Conservation (phyloP, 2,797 vertebrate genomes). For the Balearica regulorum region DNA sequence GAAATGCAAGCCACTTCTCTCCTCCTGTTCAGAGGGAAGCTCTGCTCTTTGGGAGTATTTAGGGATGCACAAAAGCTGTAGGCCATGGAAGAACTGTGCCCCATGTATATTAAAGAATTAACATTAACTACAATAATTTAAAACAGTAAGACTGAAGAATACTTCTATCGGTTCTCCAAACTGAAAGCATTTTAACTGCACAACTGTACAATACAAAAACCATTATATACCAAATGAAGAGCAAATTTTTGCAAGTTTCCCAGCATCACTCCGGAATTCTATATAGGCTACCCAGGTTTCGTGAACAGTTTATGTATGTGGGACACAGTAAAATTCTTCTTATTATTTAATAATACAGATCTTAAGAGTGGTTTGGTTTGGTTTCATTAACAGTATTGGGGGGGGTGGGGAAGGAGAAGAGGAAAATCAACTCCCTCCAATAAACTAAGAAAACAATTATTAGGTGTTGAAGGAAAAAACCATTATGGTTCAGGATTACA, state of each 20-base stretch:
- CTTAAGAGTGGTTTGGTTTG: neutral
- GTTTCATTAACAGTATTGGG: neutral
- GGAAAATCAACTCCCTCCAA: neutral
- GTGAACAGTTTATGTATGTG: neutral
- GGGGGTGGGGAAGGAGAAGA: fast-evolving
- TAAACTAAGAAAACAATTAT: neutral
- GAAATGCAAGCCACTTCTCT: neutral
- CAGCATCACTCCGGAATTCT: neutral
- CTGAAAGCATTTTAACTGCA: neutral
- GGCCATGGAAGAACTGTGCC: neutral
- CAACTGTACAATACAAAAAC: neutral
- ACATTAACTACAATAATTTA: neutral
- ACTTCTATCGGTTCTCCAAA: neutral
- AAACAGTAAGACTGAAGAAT: neutral
- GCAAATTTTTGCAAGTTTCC: neutral
- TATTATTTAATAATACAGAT: neutral
- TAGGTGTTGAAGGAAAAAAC: neutral
- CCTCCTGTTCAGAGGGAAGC: neutral
- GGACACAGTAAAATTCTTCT: neutral
- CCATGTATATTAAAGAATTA: neutral
- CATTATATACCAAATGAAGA: neutral
- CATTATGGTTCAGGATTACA: neutral
- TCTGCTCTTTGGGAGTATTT: neutral
- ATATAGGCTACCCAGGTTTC: neutral
- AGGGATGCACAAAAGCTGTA: neutral